phyloP scores from a whole-genome alignment of 2,888 invertebrate species.

The Aspidiotus rigidus region DNA sequence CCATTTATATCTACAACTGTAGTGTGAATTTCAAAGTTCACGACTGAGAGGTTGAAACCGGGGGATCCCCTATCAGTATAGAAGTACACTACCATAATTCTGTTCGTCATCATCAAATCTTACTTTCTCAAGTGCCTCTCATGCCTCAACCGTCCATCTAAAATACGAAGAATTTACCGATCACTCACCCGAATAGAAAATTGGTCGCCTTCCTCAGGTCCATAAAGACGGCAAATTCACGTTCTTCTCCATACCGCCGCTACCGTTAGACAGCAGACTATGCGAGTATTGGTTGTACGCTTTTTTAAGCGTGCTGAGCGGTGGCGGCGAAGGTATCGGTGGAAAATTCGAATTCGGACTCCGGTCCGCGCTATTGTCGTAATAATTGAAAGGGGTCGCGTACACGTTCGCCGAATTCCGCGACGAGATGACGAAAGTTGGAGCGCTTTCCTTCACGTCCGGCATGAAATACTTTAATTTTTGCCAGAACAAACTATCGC shows the following conservation, averaged over 20 bases:
- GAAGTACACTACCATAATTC: no score
- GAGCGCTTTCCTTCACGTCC: constrained; percentile 49
- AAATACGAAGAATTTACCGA: not conserved
- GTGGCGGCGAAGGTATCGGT: constrained; percentile 22
- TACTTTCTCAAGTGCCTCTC: no score
- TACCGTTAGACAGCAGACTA: constrained; percentile 22
- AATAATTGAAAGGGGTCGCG: constrained; percentile 49
- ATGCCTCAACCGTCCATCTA: no score
- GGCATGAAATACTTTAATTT: constrained; percentile 87
- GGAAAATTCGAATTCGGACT: constrained; percentile 14
- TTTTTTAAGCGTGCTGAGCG: constrained; percentile 10
- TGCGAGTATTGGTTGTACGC: constrained; percentile 22
- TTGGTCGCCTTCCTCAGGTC: constrained; percentile 7
- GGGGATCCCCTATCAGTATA: no score
- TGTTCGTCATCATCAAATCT: no score
- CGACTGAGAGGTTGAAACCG: no score
- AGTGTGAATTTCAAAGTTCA: no score
- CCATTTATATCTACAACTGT: no score
- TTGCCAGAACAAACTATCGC: constrained; percentile 94
- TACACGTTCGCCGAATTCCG: constrained; percentile 52
- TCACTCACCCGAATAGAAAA: not conserved
- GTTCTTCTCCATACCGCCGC: constrained; percentile 17
- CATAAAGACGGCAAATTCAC: constrained; percentile 25
- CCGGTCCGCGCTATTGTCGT: constrained; percentile 25
- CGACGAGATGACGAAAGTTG: constrained; percentile 26